phyloP scores from a whole-genome alignment of 2,797 vertebrate species.

The Enteromius treurensis region DNA sequence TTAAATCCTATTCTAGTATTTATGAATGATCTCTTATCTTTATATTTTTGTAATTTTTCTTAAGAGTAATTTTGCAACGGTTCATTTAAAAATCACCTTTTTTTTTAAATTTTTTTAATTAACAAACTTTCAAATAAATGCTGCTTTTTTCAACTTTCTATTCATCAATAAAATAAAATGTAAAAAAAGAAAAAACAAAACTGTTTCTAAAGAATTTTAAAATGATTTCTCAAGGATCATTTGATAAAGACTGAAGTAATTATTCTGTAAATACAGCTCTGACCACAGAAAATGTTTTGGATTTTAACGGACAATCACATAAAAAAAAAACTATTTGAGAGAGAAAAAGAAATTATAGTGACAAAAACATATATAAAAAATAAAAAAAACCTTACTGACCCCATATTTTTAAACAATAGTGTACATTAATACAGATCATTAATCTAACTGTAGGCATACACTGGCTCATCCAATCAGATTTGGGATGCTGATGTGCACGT shows the following conservation, averaged over 20 bases:
- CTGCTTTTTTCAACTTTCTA: not conserved
- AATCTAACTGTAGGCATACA: not conserved
- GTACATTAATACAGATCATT: not conserved
- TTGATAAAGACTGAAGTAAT: not conserved
- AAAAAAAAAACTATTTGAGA: not conserved
- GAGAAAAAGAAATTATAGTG: too few relatives aligned
- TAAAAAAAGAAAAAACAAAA: too few relatives aligned
- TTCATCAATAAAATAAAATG: too few relatives aligned
- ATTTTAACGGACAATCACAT: not conserved
- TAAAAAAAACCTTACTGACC: not conserved
- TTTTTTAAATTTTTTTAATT: too few relatives aligned
- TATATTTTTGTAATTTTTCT: too few relatives aligned
- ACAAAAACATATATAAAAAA: not conserved
- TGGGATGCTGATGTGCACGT: not conserved
- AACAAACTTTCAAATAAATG: not conserved
- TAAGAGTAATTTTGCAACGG: too few relatives aligned
- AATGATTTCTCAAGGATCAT: not conserved
- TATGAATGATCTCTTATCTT: too few relatives aligned
- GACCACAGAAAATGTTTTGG: not conserved
- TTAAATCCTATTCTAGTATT: too few relatives aligned
- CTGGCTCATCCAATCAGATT: constrained; percentile 17
- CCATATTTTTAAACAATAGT: not conserved
- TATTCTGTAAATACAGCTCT: not conserved
- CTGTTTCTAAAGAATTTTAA: too few relatives aligned
- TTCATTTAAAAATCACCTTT: too few relatives aligned